Conservation (phyloP, 1,140 invertebrate genomes). For the Teleopsis dalmanni region DNA sequence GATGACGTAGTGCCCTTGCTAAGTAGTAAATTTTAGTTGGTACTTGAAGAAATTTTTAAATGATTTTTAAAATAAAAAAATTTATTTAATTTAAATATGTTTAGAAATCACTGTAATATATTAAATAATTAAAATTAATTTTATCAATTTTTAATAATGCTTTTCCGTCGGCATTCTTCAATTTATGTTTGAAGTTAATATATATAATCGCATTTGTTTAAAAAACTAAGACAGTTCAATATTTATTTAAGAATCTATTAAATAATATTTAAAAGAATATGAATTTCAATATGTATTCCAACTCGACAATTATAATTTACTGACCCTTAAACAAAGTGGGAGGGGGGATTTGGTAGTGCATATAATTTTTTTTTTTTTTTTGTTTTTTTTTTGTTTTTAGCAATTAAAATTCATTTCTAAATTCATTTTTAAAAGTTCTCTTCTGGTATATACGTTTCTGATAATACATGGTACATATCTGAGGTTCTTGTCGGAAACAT, state of each 20-base stretch:
- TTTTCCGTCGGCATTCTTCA: not conserved
- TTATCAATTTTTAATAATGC: not conserved
- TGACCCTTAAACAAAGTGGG: not conserved
- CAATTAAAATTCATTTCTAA: no score
- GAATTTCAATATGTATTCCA: not conserved
- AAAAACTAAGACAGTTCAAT: not conserved
- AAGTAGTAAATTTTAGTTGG: no score
- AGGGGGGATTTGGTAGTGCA: not conserved
- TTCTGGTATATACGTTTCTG: no score
- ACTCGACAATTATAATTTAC: not conserved
- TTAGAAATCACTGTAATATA: no score
- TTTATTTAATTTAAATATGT: no score
- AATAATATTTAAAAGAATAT: not conserved
- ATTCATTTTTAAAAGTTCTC: no score
- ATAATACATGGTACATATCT: no score
- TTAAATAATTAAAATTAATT: no score
- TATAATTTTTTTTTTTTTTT: not conserved
- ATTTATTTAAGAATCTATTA: not conserved
- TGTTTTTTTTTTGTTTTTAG: not conserved
- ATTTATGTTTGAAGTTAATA: not conserved
- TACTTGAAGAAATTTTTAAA: no score
- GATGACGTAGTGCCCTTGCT: no score
- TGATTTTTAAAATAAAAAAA: no score
- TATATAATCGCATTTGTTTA: not conserved
- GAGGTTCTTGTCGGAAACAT: no score